These are phyloP conservation scores for Gari tellinella DNA, from an alignment of 2,888 invertebrate genomes.

Conservation along the genomic window DNA sequence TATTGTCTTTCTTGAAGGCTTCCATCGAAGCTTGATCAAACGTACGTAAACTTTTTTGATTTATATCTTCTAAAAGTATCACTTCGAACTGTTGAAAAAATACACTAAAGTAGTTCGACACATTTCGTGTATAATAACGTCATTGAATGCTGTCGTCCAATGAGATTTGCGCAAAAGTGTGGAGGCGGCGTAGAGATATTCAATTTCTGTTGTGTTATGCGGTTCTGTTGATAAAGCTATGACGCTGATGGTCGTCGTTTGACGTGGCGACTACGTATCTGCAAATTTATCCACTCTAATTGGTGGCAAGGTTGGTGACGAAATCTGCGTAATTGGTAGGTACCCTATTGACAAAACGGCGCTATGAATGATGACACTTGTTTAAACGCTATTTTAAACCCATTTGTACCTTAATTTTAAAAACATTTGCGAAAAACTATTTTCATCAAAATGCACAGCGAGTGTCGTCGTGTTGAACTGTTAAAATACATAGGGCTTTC, in stretches of 20 bases:
- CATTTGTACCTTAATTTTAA: background rate
- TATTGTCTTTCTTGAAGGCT: too few species aligned
- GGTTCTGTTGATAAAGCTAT: slow-evolving; percentile 78
- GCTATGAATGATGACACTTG: slow-evolving; percentile 18
- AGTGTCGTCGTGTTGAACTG: too few species aligned
- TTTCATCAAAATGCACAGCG: background rate
- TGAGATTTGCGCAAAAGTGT: background rate
- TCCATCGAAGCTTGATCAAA: too few species aligned
- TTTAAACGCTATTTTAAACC: background rate
- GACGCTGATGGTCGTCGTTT: slow-evolving; percentile 83
- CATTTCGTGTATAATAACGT: slow-evolving; percentile 35
- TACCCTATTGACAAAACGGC: slow-evolving; percentile 81
- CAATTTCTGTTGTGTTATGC: slow-evolving; percentile 55
- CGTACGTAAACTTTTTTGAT: too few species aligned
- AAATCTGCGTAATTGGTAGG: slow-evolving; percentile 93
- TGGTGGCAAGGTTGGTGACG: slow-evolving; percentile 97
- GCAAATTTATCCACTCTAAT: slow-evolving; percentile 96
- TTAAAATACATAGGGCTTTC: slow-evolving; percentile 35
- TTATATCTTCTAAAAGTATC: too few species aligned
- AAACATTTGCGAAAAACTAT: slow-evolving; percentile 1
- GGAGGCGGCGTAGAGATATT: slow-evolving; percentile 67
- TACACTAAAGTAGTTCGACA: slow-evolving; percentile 4
- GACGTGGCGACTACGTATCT: slow-evolving; percentile 90
- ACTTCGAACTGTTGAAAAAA: background rate
- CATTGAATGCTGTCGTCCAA: slow-evolving; percentile 34